A percentile compares a stretch with the other conserved stretches of the same genome.
phyloP scores from a whole-genome alignment of 2,113 vertebrate genomes.

The Speoplatyrhinus poulsoni region DNA sequence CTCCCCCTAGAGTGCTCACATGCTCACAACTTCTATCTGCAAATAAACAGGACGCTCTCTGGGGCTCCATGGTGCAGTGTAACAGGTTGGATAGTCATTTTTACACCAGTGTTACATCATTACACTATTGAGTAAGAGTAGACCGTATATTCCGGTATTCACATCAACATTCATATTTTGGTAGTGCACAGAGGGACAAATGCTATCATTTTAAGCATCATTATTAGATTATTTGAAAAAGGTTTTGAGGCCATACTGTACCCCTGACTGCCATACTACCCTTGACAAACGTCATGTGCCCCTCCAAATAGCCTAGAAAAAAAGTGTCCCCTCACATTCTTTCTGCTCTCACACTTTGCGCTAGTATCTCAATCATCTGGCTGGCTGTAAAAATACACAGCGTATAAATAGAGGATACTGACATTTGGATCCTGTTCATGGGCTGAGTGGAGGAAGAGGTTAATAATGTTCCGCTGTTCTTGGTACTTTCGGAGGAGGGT shows the following conservation, averaged over 20 bases:
- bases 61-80: too few species aligned
- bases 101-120: too few species aligned
- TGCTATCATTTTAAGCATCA: not conserved
- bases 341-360: slow-evolving; percentile 55
- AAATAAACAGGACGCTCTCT: too few species aligned
- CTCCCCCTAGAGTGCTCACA: too few species aligned
- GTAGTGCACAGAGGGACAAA: not conserved
- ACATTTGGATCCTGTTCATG: slow-evolving; percentile 68
- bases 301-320: slow-evolving; percentile 59
- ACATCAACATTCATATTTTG: too few species aligned
- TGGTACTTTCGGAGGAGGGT: slow-evolving; percentile 46
- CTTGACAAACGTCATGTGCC: slow-evolving; percentile 47
- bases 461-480: slow-evolving; percentile 62
- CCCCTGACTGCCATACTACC: not conserved
- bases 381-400: slow-evolving; percentile 71
- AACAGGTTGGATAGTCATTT: too few species aligned
- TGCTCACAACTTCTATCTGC: too few species aligned
- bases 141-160: too few species aligned
- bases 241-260: slow-evolving; percentile 3
- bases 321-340: slow-evolving; percentile 51
- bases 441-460: slow-evolving; percentile 53
- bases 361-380: slow-evolving; percentile 68
- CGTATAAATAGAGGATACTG: slow-evolving; percentile 77
- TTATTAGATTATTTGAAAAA: slow-evolving; percentile 30
- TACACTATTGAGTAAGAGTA: too few species aligned